These are phyloP conservation scores for Plagodis pulveraria DNA, from an alignment of 2,888 invertebrate genomes.

Conservation along the genomic window DNA sequence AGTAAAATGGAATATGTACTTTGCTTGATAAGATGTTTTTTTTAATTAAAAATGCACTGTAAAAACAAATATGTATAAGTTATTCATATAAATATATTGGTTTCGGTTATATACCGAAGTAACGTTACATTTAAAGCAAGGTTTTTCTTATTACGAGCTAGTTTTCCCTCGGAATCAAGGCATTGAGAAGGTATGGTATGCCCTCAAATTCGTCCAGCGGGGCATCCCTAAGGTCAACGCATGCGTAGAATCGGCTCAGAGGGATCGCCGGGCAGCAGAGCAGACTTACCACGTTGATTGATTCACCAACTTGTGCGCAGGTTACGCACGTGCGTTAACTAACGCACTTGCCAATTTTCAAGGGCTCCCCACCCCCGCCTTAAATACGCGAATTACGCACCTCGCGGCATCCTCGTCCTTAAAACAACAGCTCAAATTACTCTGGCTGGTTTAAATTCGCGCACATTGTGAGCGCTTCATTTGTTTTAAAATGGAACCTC, in stretches of 20 bases:
- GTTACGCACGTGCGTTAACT: slow-evolving; percentile 65
- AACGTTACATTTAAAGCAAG: no score
- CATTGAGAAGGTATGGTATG: slow-evolving; percentile 26
- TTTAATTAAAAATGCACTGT: no score
- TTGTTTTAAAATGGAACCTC: slow-evolving; percentile 54
- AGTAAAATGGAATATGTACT: no score
- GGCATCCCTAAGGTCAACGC: slow-evolving; percentile 68
- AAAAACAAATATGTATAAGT: no score
- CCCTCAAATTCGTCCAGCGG: slow-evolving; percentile 36
- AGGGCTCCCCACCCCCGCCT: slow-evolving; percentile 44
- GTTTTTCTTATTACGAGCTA: not conserved
- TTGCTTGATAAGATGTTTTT: no score
- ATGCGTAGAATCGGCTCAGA: slow-evolving; percentile 61
- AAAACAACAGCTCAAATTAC: slow-evolving; percentile 46
- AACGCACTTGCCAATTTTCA: slow-evolving; percentile 54
- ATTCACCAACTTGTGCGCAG: slow-evolving; percentile 81
- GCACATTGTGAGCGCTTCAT: slow-evolving; percentile 48
- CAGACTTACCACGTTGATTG: slow-evolving; percentile 74
- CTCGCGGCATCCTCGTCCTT: slow-evolving; percentile 26
- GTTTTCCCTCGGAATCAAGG: slow-evolving; percentile 3
- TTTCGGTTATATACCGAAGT: no score
- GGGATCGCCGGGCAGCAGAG: slow-evolving; percentile 68
- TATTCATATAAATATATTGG: no score
- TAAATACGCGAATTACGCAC: slow-evolving; percentile 31
- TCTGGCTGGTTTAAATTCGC: slow-evolving; percentile 51